These are phyloP conservation scores for Callospermophilus lateralis DNA, from an alignment of 2,113 vertebrate species.

Conservation along the genomic window DNA sequence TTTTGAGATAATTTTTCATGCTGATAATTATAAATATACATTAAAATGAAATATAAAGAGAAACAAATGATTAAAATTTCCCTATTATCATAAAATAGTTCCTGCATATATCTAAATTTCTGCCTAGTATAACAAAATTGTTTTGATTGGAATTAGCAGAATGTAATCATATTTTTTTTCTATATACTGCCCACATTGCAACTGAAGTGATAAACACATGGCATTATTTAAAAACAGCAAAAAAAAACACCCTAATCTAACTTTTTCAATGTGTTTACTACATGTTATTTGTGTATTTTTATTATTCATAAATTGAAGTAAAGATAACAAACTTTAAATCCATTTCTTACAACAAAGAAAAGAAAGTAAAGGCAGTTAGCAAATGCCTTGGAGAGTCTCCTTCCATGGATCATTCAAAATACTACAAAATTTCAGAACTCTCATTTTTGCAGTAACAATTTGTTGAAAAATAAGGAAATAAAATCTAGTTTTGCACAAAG, in stretches of 20 bases:
- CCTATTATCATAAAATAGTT: slow-evolving; percentile 32
- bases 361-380: not conserved
- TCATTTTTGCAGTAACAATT: not conserved
- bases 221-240: slow-evolving; percentile 40
- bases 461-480: not conserved
- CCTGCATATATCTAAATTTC: not conserved
- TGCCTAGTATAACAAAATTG: slow-evolving; percentile 42
- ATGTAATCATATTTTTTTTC: slow-evolving; percentile 40
- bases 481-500: not conserved
- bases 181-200: slow-evolving; percentile 37
- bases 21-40: slow-evolving; percentile 56
- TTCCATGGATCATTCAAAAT: not conserved
- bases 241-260: not conserved
- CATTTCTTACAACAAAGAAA: not conserved
- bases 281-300: not conserved
- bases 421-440: not conserved
- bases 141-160: not conserved
- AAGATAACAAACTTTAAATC: not conserved
- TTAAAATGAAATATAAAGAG: slow-evolving; percentile 66
- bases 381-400: not conserved
- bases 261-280: not conserved
- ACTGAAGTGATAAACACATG: slow-evolving; percentile 50
- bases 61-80: slow-evolving; percentile 54
- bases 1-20: slow-evolving; percentile 61
- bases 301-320: not conserved